Base-by-base conservation (phyloP, 2,797 vertebrate species). In the Myioborus melanocephalus region DNA sequence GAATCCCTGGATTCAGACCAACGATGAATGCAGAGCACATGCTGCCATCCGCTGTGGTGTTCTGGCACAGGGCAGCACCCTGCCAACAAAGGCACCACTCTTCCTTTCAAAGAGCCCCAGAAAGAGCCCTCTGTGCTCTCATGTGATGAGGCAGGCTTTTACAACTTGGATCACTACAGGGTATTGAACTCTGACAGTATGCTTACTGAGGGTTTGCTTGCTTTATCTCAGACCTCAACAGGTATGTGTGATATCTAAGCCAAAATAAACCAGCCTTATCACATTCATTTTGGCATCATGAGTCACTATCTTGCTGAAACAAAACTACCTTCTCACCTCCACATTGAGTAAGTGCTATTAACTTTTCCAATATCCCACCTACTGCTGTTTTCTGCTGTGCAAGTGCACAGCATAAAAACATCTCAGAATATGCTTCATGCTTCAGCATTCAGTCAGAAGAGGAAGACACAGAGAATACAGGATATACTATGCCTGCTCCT, bases 31-130 rank as follows among this genome's bases (percentile, higher is more conserved):
- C 47, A 90, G 47, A 44, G 55, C 88, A 92, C 83, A 89, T 56
- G 80, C 64, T 0, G 7, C 87, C 61, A 88, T 89, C 69, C 60
- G 1, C 87, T 18, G 72, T 57, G 84, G 79, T 13, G 7, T 66
- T 95, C 95, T 94, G 94, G 93, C 92, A 92, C 94, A 69, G 71
- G 82, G 77, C 94, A 95, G 90, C 79, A 89, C 79, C 75, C 90
- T 37, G 46, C 82, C 90, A 94, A 93, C 95, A 96, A 92, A 55
- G 26, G 79, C 94, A 93, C 61, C 47, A 72, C 84, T 96, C 87
- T 95, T 95, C 87, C 87, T 92, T 97, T 95, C 94, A 93, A 41
- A 95, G 60, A 35, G 78, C 73, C 63, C 87, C 82, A 93, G 91
- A 95, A 96, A 89, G 89, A 87, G 55, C 0, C 3, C 55, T 83